Conservation (phyloP, 2,113 vertebrate species). For the Charadrius vociferus region DNA sequence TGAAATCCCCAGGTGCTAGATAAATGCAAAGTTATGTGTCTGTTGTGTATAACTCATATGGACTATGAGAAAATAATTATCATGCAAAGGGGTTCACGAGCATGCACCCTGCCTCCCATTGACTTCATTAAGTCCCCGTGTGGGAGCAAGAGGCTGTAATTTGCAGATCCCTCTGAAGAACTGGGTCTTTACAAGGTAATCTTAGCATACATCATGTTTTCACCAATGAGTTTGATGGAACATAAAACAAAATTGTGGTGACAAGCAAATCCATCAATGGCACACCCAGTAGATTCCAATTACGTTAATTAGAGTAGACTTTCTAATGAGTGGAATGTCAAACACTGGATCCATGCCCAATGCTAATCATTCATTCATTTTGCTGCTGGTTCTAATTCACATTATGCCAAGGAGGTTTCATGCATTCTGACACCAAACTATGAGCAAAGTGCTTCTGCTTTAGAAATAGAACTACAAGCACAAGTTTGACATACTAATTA, state of each 20-base stretch:
- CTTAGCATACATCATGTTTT: constrained; percentile 68
- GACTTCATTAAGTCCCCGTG: background rate
- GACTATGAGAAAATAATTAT: constrained; percentile 35
- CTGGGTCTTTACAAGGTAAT: constrained; percentile 51
- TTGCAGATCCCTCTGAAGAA: constrained; percentile 56
- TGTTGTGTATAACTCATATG: background rate
- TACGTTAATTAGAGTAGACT: constrained; percentile 74
- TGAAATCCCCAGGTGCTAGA: constrained; percentile 6
- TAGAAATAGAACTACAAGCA: constrained; percentile 31
- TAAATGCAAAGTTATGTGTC: constrained; percentile 7
- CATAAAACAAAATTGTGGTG: constrained; percentile 68
- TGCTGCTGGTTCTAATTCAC: constrained; percentile 69
- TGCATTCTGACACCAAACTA: constrained; percentile 66
- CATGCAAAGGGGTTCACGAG: background rate
- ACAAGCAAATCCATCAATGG: constrained; percentile 75
- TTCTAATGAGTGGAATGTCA: constrained; percentile 74
- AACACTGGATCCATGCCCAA: constrained; percentile 73
- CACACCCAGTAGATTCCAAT: constrained; percentile 76
- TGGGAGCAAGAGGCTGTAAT: constrained; percentile 23
- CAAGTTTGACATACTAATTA: constrained; percentile 54
- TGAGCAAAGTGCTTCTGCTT: constrained; percentile 49
- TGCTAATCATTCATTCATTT: constrained; percentile 73
- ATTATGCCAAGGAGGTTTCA: constrained; percentile 58
- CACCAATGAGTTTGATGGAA: constrained; percentile 70
- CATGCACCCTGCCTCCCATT: background rate